Conservation (phyloP, 2,797 vertebrate species). For the Pipistrellus pygmaeus region DNA sequence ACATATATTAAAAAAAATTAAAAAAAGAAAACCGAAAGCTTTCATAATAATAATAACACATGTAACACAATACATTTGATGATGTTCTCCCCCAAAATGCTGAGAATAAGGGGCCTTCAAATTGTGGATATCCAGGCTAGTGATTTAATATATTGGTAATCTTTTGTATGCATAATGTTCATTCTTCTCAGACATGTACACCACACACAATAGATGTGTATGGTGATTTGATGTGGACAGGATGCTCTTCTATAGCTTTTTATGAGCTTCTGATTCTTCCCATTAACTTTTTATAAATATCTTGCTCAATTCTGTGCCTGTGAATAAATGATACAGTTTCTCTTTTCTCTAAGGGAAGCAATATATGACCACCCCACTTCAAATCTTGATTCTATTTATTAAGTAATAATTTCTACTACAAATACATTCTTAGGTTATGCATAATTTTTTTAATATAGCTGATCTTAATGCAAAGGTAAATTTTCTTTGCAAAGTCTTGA, state of each 20-base stretch:
- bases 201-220: neutral
- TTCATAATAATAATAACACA: neutral
- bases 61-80: conserved; percentile 26
- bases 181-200: neutral
- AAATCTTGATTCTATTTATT: conserved; percentile 45
- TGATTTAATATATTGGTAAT: conserved; percentile 2
- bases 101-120: neutral
- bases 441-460: conserved; percentile 38
- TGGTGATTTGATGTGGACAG: conserved; percentile 49
- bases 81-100: conserved; percentile 6
- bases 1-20: too few relatives aligned
- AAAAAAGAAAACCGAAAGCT: conserved; percentile 8
- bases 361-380: neutral
- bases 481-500: conserved; percentile 44
- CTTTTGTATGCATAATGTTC: conserved; percentile 50
- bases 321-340: conserved; percentile 67
- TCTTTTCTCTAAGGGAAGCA: conserved; percentile 45
- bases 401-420: conserved; percentile 39
- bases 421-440: conserved; percentile 4
- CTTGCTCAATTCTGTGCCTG: conserved; percentile 65
- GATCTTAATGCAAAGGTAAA: conserved; percentile 37
- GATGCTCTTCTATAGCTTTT: conserved; percentile 63
- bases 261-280: conserved; percentile 65
- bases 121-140: neutral
- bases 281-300: conserved; percentile 72